A percentile compares a stretch with the other conserved stretches of the same genome.
Conservation (phyloP, 53 echinoderm and acorn worm genomes). For the Astropecten irregularis region DNA sequence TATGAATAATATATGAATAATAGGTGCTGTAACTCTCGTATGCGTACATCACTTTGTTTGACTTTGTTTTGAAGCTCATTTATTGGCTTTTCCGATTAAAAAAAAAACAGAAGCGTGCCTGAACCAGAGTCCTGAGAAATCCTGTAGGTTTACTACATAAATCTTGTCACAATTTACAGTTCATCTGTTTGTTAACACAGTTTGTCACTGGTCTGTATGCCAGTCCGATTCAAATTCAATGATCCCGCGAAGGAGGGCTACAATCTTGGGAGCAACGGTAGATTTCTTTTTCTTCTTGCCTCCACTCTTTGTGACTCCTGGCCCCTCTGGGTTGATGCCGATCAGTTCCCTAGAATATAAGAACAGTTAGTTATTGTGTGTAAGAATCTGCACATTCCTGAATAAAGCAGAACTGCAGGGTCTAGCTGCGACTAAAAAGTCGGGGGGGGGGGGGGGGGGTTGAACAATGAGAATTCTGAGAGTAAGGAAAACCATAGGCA, state of each 20-base stretch:
- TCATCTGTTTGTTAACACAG: too few relatives aligned
- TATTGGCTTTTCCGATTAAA: too few relatives aligned
- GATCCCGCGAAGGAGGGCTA: conserved; percentile 39
- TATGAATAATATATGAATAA: conserved; percentile 38
- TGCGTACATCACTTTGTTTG: neutral
- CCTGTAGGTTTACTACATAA: too few relatives aligned
- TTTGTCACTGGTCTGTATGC: conserved; percentile 3
- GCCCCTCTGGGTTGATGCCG: conserved; percentile 33
- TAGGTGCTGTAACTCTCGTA: conserved; percentile 49
- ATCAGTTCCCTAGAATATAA: conserved; percentile 19
- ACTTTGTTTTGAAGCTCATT: conserved; percentile 18
- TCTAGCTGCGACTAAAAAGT: too few relatives aligned
- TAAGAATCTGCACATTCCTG: neutral
- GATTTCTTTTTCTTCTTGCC: conserved; percentile 38
- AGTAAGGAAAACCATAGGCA: too few relatives aligned
- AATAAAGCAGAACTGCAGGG: conserved; percentile 10
- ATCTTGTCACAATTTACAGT: too few relatives aligned
- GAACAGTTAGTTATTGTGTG: neutral
- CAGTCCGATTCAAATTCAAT: conserved; percentile 32
- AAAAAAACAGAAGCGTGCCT: too few relatives aligned
- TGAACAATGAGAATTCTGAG: too few relatives aligned
- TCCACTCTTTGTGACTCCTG: conserved; percentile 21
- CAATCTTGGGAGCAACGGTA: conserved; percentile 14
- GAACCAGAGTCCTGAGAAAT: too few relatives aligned
- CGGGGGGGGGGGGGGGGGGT: too few relatives aligned